Base-by-base conservation (phyloP, 2,888 invertebrate genomes). In the Caenorhabditis uteleia region DNA sequence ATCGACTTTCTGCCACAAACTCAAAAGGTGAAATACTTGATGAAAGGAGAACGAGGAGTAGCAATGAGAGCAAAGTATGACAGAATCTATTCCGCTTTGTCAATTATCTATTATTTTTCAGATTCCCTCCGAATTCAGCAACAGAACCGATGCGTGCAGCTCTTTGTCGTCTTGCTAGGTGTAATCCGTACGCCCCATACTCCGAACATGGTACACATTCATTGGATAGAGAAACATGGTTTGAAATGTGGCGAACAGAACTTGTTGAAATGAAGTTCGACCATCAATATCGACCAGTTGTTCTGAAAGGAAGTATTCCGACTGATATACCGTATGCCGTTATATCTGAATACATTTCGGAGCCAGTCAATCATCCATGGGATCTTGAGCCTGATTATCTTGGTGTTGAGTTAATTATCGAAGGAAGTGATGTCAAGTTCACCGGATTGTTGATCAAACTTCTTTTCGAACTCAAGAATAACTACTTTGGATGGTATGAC, bases 401-500 rank as follows among this genome's bases (percentile, higher is more conserved):
- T 0, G 90, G 89, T 61, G 89, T 97, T 0, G 95, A 95, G 80
- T 86, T 95, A 23, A 94, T 95, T 86, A 91, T 97, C 31, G 95
- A 95, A 0, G 93, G 95, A 0, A 94, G 95, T 0, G 90, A 93
- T 27, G 85, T 97, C 6, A 88, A 92, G 77, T 88, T 95, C 0
- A 95, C 94, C 82, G 97, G 97, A 3, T 90, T 94, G 18, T 89
- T 95, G 7, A 87, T 98, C 29, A 89, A 91, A 53, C 91, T 74
- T 29, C 59, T 82, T 26, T 57, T 83, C 58, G 70, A 75, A 50
- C 79, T 85, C 36, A 82, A 89, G 87, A 95, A 98, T 86, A 97
- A 97, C 83, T 92, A 97, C 73, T 93, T 98, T 84, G 97, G 97
- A 0, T 94, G 93, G 85, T 92, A 94, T 86, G 95, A 97, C 85